Conservation (phyloP, 1,140 invertebrate species). For the Callitettix versicolor region DNA sequence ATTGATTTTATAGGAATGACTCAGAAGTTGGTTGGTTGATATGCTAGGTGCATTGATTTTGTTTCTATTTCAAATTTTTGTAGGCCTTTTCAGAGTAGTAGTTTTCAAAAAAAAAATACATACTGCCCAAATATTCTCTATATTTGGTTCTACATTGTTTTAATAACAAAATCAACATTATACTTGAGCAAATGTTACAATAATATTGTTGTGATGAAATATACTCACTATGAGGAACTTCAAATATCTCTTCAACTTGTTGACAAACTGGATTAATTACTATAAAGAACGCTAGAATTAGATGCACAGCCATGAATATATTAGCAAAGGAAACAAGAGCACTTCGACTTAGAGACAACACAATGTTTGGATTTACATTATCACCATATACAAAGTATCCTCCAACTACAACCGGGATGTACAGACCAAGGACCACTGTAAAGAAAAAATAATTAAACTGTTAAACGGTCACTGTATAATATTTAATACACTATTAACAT, state of each 20-base stretch:
- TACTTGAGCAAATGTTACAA: too few species aligned
- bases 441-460: conserved; percentile 22
- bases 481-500: too few species aligned
- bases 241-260: conserved; percentile 56
- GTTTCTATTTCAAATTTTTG: too few species aligned
- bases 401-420: conserved; percentile 42
- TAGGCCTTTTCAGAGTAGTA: too few species aligned
- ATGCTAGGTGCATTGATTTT: too few species aligned
- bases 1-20: too few species aligned
- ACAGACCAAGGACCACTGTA: conserved; percentile 45
- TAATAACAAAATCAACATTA: too few species aligned
- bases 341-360: conserved; percentile 38
- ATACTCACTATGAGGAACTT: conserved; percentile 47
- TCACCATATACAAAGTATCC: conserved; percentile 51
- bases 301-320: conserved; percentile 47
- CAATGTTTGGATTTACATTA: conserved; percentile 40
- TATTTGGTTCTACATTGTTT: too few species aligned
- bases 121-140: too few species aligned
- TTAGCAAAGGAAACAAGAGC: conserved; percentile 41
- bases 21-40: too few species aligned
- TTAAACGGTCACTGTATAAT: too few species aligned
- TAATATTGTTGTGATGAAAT: neutral
- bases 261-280: conserved; percentile 54
- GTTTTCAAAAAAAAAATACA: conserved; percentile 4
- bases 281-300: conserved; percentile 52